These are phyloP conservation scores for Sinotaia quadrata DNA, from an alignment of 2,888 invertebrate species.

Conservation along the genomic window DNA sequence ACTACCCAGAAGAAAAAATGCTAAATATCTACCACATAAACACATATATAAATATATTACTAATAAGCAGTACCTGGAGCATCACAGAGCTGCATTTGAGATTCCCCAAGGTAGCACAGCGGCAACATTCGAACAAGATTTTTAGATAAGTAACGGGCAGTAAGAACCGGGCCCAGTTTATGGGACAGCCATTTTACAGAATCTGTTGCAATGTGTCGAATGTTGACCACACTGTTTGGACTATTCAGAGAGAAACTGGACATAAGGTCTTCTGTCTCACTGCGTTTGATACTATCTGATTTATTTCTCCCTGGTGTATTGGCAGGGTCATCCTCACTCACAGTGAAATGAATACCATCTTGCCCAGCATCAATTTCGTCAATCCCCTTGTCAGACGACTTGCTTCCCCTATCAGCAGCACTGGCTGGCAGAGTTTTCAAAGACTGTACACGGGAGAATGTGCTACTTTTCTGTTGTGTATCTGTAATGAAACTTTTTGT, in stretches of 20 bases:
- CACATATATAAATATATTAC: no score
- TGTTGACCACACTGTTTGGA: constrained; percentile 61
- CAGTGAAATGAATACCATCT: neutral
- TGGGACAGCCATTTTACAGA: constrained; percentile 88
- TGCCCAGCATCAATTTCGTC: constrained; percentile 15
- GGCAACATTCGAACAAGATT: constrained; percentile 95
- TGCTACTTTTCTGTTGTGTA: no score
- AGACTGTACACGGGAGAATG: no score
- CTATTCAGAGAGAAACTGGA: constrained; percentile 49
- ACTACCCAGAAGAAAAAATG: no score
- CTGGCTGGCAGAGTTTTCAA: no score
- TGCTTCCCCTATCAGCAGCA: neutral
- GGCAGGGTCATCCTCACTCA: neutral
- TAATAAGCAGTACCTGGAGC: constrained; percentile 52
- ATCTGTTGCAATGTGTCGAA: constrained; percentile 69
- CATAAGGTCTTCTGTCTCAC: constrained; percentile 68
- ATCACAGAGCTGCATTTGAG: constrained; percentile 53
- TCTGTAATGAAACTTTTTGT: no score
- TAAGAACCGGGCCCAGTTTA: constrained; percentile 92
- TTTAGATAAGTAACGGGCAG: constrained; percentile 89
- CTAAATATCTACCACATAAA: no score
- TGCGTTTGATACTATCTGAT: constrained; percentile 56
- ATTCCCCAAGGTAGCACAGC: constrained; percentile 86
- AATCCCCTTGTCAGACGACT: neutral
- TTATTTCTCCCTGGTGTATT: neutral